Evolutionary conservation across 2,888 invertebrate genomes (phyloP).

Genomic region (Parnassius orleans): DNA sequence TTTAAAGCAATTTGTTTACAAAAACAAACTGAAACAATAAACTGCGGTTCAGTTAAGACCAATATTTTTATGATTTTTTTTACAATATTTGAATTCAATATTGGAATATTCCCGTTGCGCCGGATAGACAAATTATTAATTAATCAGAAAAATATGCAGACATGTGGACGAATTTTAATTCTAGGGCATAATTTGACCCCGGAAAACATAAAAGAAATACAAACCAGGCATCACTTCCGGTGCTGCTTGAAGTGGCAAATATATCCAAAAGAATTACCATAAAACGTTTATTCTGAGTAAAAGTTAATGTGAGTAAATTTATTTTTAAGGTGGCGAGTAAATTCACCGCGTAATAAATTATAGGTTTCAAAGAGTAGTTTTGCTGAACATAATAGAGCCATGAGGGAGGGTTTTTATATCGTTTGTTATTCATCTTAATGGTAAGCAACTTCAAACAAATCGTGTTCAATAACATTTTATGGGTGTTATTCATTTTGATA

Average conservation of each 20-base stretch:
- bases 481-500: neutral
- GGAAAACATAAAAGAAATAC: neutral
- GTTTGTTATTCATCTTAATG: conserved; percentile 8
- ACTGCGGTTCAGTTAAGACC: too few species aligned
- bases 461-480: conserved; percentile 3
- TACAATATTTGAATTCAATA: too few species aligned
- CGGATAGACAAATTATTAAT: too few species aligned
- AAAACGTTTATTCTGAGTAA: conserved; percentile 3
- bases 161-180: too few species aligned
- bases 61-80: too few species aligned
- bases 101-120: neutral
- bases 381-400: conserved; percentile 13
- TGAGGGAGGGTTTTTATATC: conserved; percentile 6
- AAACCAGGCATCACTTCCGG: neutral
- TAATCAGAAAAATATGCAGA: too few species aligned
- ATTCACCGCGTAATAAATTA: conserved; percentile 12
- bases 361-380: conserved; percentile 17
- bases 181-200: neutral
- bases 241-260: neutral
- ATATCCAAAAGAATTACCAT: neutral
- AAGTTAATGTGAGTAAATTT: conserved; percentile 8
- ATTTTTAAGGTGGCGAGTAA: conserved; percentile 5
- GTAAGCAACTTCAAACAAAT: conserved; percentile 11
- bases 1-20: too few species aligned
- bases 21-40: too few species aligned